phyloP scores from a whole-genome alignment of 2,797 vertebrate species.

The Fistularia tabacaria region DNA sequence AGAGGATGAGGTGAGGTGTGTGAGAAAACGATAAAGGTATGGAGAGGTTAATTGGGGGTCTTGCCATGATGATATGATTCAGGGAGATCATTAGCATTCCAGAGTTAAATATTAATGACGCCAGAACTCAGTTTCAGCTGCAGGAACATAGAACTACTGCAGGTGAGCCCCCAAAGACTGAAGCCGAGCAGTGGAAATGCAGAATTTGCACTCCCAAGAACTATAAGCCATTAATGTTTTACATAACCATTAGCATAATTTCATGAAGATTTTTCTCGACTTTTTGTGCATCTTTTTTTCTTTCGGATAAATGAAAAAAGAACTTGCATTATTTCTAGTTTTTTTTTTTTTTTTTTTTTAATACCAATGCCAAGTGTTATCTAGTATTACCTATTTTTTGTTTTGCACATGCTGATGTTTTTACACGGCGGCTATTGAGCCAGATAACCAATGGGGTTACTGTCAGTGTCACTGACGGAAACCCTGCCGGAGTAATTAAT shows the following conservation, averaged over 20 bases:
- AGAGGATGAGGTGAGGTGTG: not conserved
- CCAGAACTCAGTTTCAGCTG: constrained; percentile 48
- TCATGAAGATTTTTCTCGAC: constrained; percentile 56
- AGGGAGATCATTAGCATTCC: constrained; percentile 71
- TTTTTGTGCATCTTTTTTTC: constrained; percentile 1
- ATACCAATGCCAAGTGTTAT: not conserved
- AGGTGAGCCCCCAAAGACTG: constrained; percentile 50
- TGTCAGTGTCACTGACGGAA: constrained; percentile 61
- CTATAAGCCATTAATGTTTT: constrained; percentile 70
- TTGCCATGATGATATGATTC: constrained; percentile 67
- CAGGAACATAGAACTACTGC: constrained; percentile 43
- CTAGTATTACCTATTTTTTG: constrained; percentile 39
- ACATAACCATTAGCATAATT: constrained; percentile 69
- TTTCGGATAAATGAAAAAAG: no score
- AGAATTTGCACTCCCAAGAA: constrained; percentile 54
- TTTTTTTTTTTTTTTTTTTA: no score
- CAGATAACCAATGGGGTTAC: constrained; percentile 44
- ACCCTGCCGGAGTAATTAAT: constrained; percentile 60
- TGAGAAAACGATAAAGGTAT: constrained; percentile 30
- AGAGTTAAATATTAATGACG: constrained; percentile 73
- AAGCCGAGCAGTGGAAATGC: constrained; percentile 50
- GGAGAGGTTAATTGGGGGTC: constrained; percentile 74
- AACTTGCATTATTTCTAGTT: no score
- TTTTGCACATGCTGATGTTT: constrained; percentile 57
- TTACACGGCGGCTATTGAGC: constrained; percentile 61